Evolutionary conservation across 2,888 invertebrate species (phyloP).

Genomic region (Platycheirus albimanus): DNA sequence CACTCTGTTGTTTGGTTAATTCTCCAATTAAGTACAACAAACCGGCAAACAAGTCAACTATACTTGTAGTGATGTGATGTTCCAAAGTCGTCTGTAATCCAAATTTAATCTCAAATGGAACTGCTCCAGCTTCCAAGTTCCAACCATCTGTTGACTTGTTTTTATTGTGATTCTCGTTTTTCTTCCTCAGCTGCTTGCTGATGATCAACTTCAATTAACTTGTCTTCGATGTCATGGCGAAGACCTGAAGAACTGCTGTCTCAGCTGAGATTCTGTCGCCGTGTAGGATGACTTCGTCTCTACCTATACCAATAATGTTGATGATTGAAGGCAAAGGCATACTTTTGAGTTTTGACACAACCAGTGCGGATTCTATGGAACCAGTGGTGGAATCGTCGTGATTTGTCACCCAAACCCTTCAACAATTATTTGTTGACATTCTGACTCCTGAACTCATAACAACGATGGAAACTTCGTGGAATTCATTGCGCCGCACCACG

Average conservation of each 20-base stretch:
- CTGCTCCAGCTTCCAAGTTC: constrained; percentile 19
- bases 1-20: constrained; percentile 39
- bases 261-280: constrained; percentile 37
- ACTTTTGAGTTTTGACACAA: constrained; percentile 4
- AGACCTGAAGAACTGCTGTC: constrained; percentile 35
- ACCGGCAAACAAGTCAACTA: constrained; percentile 23
- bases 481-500: constrained; percentile 8
- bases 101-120: constrained; percentile 21
- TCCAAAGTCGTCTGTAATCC: constrained; percentile 16
- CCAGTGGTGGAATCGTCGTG: background rate
- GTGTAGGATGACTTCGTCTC: constrained; percentile 1
- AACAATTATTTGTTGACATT: constrained; percentile 33
- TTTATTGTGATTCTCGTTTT: constrained; percentile 55
- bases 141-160: constrained; percentile 41
- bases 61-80: constrained; percentile 4
- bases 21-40: constrained; percentile 58
- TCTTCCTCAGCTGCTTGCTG: constrained; percentile 4
- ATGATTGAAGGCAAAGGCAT: constrained; percentile 19
- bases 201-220: constrained; percentile 34
- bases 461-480: constrained; percentile 21
- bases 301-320: background rate
- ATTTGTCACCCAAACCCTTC: constrained; percentile 8
- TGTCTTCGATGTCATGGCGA: no score
- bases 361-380: background rate
- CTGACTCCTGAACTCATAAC: constrained; percentile 5